Conservation (phyloP, 2,113 vertebrate species). For the Sturnira hondurensis region DNA sequence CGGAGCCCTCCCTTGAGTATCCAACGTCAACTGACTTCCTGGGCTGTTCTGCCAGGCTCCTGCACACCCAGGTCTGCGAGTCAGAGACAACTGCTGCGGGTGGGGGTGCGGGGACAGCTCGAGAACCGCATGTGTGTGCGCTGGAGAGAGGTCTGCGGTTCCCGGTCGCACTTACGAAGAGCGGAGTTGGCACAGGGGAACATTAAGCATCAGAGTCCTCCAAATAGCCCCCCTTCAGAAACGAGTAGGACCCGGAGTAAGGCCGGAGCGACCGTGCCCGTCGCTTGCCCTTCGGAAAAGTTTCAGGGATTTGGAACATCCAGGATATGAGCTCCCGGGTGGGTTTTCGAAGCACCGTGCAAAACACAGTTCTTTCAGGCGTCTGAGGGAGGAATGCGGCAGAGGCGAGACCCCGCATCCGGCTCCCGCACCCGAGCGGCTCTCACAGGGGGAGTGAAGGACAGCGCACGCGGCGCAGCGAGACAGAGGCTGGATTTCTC, state of each 20-base stretch:
- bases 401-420: background rate
- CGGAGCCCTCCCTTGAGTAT: background rate
- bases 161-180: background rate
- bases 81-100: background rate
- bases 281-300: background rate
- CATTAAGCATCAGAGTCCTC: background rate
- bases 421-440: background rate
- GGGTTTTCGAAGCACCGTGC: background rate
- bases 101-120: background rate
- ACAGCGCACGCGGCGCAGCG: background rate
- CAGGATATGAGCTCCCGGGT: background rate
- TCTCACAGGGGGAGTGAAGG: background rate
- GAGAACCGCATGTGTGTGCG: background rate
- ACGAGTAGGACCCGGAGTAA: background rate
- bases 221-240: background rate
- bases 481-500: background rate
- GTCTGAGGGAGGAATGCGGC: too few species aligned
- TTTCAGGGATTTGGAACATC: too few species aligned
- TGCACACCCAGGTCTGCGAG: background rate
- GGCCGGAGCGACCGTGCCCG: background rate
- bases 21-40: background rate
- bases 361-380: background rate
- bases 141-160: background rate
- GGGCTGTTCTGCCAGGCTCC: background rate
- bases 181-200: background rate